These are phyloP conservation scores for Clitarchus hookeri DNA, from an alignment of 2,888 invertebrate genomes.

Conservation along the genomic window DNA sequence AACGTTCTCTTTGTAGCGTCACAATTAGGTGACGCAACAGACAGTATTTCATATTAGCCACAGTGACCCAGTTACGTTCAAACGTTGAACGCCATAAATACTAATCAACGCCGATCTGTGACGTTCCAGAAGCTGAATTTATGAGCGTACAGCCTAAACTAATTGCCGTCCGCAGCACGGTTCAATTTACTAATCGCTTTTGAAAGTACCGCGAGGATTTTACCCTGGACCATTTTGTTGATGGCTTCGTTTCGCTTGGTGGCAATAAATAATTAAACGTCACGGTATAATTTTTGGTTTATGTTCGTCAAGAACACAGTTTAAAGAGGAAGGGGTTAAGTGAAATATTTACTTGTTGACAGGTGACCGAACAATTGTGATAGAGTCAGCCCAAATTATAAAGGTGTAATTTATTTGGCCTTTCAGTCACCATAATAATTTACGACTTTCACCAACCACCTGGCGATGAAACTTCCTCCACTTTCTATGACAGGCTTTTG, in stretches of 20 bases:
- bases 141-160: not conserved
- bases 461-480: too few species aligned
- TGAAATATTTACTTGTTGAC: not conserved
- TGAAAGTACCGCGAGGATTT: not conserved
- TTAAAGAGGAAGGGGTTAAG: not conserved
- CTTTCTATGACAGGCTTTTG: too few species aligned
- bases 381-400: too few species aligned
- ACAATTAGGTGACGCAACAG: not conserved
- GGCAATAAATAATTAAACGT: not conserved
- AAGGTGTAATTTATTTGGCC: too few species aligned
- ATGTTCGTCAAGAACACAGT: not conserved
- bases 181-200: not conserved
- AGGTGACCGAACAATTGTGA: not conserved
- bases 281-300: not conserved
- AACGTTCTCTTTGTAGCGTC: too few species aligned
- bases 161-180: not conserved
- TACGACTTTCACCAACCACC: too few species aligned
- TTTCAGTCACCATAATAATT: too few species aligned
- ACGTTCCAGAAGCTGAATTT: not conserved
- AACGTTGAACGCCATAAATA: not conserved
- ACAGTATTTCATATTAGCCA: not conserved
- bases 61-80: not conserved
- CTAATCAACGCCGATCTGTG: not conserved
- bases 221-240: not conserved
- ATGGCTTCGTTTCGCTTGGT: not conserved